Percentiles rank a stretch among this genome's conserved stretches.
These are phyloP conservation scores for Ormyrus pomaceus DNA, from an alignment of 2,888 invertebrate genomes.

Conservation along the genomic window DNA sequence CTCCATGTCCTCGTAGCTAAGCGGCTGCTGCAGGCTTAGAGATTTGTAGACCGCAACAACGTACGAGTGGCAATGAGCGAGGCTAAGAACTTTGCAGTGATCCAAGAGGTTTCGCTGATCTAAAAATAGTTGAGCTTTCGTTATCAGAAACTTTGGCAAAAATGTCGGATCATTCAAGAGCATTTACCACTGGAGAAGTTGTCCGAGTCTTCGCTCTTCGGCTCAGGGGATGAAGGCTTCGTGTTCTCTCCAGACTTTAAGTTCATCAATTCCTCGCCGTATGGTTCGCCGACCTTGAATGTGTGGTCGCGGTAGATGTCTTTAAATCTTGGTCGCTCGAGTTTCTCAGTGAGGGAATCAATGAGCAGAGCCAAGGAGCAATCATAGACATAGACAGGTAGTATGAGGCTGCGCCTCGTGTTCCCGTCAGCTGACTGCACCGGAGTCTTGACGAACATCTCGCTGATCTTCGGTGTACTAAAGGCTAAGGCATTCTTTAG, in stretches of 20 bases:
- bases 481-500: slow-evolving; percentile 61
- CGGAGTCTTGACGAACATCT: slow-evolving; percentile 31
- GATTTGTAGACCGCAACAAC: slow-evolving; percentile 80
- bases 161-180: slow-evolving; percentile 17
- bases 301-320: slow-evolving; percentile 79
- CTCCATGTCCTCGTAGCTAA: slow-evolving; percentile 81
- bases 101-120: slow-evolving; percentile 76
- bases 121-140: slow-evolving; percentile 55
- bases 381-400: slow-evolving; percentile 84
- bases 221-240: slow-evolving; percentile 75
- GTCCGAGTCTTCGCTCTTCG: slow-evolving; percentile 76
- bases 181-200: slow-evolving; percentile 67
- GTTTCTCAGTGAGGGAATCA: slow-evolving; percentile 77
- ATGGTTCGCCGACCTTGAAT: slow-evolving; percentile 74
- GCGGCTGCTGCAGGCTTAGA: slow-evolving; percentile 78
- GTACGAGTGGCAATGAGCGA: slow-evolving; percentile 81
- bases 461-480: slow-evolving; percentile 57
- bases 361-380: slow-evolving; percentile 80
- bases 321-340: slow-evolving; percentile 69
- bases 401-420: slow-evolving; percentile 66
- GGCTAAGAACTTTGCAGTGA: slow-evolving; percentile 79
- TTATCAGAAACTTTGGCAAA: background rate
- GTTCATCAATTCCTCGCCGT: slow-evolving; percentile 70
- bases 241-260: slow-evolving; percentile 73
- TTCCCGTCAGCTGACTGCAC: slow-evolving; percentile 29